phyloP scores from a whole-genome alignment of 2,888 invertebrate genomes.

The Spodoptera exigua region DNA sequence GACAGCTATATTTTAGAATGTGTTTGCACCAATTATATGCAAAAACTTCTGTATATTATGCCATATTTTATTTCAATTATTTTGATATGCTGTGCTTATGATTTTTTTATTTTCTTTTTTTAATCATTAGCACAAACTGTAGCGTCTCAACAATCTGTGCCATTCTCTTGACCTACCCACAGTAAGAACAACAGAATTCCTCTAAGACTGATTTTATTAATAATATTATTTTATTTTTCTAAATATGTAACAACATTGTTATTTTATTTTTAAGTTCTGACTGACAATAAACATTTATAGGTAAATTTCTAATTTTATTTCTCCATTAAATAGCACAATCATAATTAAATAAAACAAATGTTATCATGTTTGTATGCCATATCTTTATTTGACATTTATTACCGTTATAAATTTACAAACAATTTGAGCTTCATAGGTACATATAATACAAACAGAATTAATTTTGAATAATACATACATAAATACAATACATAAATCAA shows the following conservation, averaged over 20 bases:
- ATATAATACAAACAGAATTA: conserved; percentile 47
- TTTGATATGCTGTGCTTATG: not conserved
- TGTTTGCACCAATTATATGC: too few species aligned
- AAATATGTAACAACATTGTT: conserved; percentile 46
- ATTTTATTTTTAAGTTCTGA: conserved; percentile 57
- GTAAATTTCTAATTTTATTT: conserved; percentile 10
- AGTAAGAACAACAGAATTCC: conserved; percentile 28
- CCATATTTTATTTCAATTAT: too few species aligned
- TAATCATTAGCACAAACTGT: conserved; percentile 27
- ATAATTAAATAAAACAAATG: conserved; percentile 29
- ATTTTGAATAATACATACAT: conserved; percentile 39
- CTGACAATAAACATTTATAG: conserved; percentile 53
- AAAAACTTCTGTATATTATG: too few species aligned
- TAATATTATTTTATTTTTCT: conserved; percentile 45
- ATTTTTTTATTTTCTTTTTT: conserved; percentile 2
- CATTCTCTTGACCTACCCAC: conserved; percentile 40
- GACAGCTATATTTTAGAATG: too few species aligned
- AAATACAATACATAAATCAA: conserved; percentile 42
- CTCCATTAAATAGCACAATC: not conserved
- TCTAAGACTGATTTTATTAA: conserved; percentile 56
- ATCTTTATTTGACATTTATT: conserved; percentile 58
- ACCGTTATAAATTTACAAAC: conserved; percentile 57
- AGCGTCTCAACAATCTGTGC: conserved; percentile 40
- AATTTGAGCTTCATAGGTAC: conserved; percentile 60
- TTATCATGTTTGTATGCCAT: conserved; percentile 12